A percentile compares a stretch with the other conserved stretches of the same genome.
Evolutionary conservation across 2,888 invertebrate genomes (phyloP).

Genomic region (Carabus problematicus): DNA sequence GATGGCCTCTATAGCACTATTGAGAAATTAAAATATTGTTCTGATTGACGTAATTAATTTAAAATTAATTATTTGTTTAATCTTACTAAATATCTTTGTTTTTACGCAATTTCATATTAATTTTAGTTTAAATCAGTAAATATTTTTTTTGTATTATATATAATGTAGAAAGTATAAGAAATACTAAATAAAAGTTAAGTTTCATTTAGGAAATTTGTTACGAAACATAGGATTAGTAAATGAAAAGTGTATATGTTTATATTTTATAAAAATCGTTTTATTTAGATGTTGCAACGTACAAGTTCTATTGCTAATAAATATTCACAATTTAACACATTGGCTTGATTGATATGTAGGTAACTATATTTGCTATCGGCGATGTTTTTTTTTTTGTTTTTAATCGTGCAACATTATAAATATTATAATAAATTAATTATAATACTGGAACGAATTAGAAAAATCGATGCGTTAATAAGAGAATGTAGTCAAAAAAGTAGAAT

Average conservation of each 20-base stretch:
- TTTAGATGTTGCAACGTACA: slow-evolving; percentile 40
- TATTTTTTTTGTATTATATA: too few relatives aligned
- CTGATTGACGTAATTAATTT: too few relatives aligned
- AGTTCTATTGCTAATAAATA: slow-evolving; percentile 40
- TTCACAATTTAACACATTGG: slow-evolving; percentile 46
- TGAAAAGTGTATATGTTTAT: not conserved
- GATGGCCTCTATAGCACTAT: too few relatives aligned
- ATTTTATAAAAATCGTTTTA: slow-evolving; percentile 36
- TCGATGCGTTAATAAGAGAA: slow-evolving; percentile 1
- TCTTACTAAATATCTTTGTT: too few relatives aligned
- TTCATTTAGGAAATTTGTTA: too few relatives aligned
- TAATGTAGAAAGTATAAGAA: too few relatives aligned
- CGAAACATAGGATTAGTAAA: not conserved
- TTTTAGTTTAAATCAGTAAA: too few relatives aligned
- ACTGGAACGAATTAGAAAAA: slow-evolving; percentile 35
- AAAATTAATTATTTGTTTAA: too few relatives aligned
- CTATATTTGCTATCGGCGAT: slow-evolving; percentile 50
- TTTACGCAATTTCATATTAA: too few relatives aligned
- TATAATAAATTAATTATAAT: slow-evolving; percentile 43
- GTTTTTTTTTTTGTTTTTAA: slow-evolving; percentile 43
- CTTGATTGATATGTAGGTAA: slow-evolving; percentile 52
- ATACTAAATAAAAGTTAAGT: too few relatives aligned
- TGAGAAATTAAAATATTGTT: too few relatives aligned
- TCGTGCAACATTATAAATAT: slow-evolving; percentile 27
- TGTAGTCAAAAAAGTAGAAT: not conserved